Conservation (phyloP, 2,888 invertebrate genomes). For the Stratiomys singularior region DNA sequence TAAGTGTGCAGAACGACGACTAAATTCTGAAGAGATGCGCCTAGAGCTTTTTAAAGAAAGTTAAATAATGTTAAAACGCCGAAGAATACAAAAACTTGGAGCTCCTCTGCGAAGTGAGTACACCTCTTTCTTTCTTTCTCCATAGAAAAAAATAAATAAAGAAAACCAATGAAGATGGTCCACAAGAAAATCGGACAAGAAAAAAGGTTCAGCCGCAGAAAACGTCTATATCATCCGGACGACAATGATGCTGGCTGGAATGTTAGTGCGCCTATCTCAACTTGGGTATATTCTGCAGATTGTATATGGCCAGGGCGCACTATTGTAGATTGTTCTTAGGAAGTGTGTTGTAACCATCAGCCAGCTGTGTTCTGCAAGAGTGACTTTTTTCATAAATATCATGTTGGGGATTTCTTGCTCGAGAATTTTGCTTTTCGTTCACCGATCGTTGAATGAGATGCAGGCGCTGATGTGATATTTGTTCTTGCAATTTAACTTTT, state of each 20-base stretch:
- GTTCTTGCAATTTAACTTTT: neutral
- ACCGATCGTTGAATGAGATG: neutral
- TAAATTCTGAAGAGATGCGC: conserved; percentile 49
- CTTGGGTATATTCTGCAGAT: neutral
- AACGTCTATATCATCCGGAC: conserved; percentile 19
- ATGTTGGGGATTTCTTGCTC: neutral
- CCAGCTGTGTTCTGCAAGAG: conserved; percentile 32
- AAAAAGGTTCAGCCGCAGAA: neutral
- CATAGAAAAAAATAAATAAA: too few species aligned
- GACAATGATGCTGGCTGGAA: neutral
- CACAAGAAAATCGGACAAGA: neutral
- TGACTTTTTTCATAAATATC: neutral
- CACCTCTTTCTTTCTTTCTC: conserved; percentile 30
- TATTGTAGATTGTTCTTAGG: conserved; percentile 24
- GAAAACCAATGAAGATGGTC: neutral
- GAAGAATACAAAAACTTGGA: conserved; percentile 25
- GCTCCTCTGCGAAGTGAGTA: conserved; percentile 9
- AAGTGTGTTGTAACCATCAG: conserved; percentile 24
- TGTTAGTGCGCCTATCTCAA: conserved; percentile 6
- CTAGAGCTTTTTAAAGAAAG: conserved; percentile 51
- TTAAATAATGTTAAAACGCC: conserved; percentile 49
- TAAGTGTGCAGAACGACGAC: conserved; percentile 45
- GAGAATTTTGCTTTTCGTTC: neutral
- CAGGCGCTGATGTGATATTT: conserved; percentile 16
- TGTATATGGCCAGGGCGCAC: conserved; percentile 24